Evolutionary conservation across 2,113 vertebrate species (phyloP).

Genomic region (Heterochromis multidens): DNA sequence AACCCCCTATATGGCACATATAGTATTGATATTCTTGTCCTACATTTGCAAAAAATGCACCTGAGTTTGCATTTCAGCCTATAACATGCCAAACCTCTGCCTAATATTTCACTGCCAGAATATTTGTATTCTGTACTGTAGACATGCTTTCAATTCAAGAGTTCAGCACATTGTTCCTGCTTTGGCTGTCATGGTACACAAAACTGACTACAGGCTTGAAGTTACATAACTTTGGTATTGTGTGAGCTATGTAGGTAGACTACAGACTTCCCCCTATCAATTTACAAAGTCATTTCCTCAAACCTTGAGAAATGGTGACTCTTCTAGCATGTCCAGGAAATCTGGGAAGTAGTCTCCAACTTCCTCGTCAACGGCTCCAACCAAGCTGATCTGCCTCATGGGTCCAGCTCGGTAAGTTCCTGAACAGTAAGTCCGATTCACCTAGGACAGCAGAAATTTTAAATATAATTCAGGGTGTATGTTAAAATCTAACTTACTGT

Average conservation of each 20-base stretch:
- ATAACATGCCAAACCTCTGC: too few species aligned
- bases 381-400: conserved; percentile 97
- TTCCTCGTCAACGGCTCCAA: conserved; percentile 96
- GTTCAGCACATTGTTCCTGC: neutral
- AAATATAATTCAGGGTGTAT: neutral
- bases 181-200: neutral
- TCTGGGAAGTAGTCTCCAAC: conserved; percentile 97
- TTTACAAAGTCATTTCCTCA: neutral
- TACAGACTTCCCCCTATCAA: neutral
- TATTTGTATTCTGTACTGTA: too few species aligned
- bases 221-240: rapidly evolving
- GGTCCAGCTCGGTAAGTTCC: conserved; percentile 95
- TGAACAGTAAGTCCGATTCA: conserved; percentile 94
- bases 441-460: conserved; percentile 61
- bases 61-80: too few species aligned
- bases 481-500: neutral
- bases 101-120: too few species aligned
- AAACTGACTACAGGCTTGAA: neutral
- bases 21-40: rapidly evolving
- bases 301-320: conserved; percentile 97
- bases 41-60: too few species aligned
- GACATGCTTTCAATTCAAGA: too few species aligned
- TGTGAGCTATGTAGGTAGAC: neutral
- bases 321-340: conserved; percentile 97
- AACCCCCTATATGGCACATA: neutral